These are phyloP conservation scores for Drosophila mojavensis DNA, from an alignment of 1,140 invertebrate species.

Conservation along the genomic window DNA sequence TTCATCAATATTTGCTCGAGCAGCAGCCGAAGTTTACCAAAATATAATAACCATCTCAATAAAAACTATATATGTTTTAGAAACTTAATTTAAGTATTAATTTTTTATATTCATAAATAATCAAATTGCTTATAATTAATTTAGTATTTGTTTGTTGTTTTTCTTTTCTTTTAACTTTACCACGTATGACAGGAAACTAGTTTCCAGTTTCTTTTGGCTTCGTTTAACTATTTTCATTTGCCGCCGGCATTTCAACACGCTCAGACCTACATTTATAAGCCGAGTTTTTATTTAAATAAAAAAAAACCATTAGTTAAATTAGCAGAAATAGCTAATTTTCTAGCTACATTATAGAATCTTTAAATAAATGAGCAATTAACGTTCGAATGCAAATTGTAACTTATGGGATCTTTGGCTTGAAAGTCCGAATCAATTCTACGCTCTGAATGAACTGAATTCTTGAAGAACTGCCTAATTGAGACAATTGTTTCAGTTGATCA, in stretches of 20 bases:
- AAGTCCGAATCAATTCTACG: constrained; percentile 33
- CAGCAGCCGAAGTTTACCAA: neutral
- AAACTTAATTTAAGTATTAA: neutral
- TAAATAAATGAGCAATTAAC: constrained; percentile 66
- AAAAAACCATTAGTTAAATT: neutral
- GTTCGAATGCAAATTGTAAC: constrained; percentile 56
- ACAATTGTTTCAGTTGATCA: constrained; percentile 39
- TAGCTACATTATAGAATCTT: constrained; percentile 24
- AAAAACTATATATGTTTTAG: neutral
- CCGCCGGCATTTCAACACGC: constrained; percentile 48
- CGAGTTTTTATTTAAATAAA: neutral
- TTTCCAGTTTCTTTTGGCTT: no score
- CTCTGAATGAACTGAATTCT: constrained; percentile 17
- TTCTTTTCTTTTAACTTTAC: neutral
- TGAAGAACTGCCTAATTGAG: constrained; percentile 46
- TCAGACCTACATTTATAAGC: neutral
- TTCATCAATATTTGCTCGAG: neutral
- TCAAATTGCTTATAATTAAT: neutral
- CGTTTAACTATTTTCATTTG: neutral
- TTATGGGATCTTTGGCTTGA: constrained; percentile 25
- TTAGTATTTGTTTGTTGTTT: neutral
- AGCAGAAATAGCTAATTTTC: constrained; percentile 39
- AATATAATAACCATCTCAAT: neutral
- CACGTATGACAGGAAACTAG: no score
- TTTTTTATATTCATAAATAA: neutral